Base-by-base conservation (phyloP, 37 sponge, comb jelly and placozoan genomes). In the Spongia lamella region DNA sequence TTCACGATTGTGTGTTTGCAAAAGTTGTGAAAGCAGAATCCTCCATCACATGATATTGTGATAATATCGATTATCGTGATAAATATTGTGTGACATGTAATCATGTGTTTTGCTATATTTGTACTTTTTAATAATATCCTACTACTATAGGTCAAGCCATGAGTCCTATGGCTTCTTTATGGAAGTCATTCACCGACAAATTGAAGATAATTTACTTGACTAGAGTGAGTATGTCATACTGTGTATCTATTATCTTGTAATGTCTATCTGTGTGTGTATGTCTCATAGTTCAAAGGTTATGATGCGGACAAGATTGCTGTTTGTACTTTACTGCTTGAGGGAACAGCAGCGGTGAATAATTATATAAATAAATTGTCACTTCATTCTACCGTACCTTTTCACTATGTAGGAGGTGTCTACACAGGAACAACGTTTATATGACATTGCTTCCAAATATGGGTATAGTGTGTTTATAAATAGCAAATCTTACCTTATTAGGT, bases 321-420 rank as follows among this genome's bases (percentile, higher is more conserved):
- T 14, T 88, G 89, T 67, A 96, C 97, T 0, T 49, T 96, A 40
- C 74, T 96, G 7, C 84, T 92, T 53, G 97, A 96, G 51, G 97
- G 97, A 56, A 68, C 90, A 24, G 73, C 82, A 25, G 78, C 80
- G 63, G 93, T 85, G 61, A 63, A 73, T 38, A 0, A 14, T 32
- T 72, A 21, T 19, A 25, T 25, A 9, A 20, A 7, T 13, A n/a
- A n/a, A n/a, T n/a, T n/a, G n/a, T n/a, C n/a, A n/a, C n/a, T n/a
- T n/a, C n/a, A n/a, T n/a, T n/a, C n/a, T n/a, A n/a, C n/a, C n/a
- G n/a, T n/a, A n/a, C 47, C 9, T 43, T 43, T 43, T 43, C 9
- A 43, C 47, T 43, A 43, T 43, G 14, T 40, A 94, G 94, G 91
- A 94, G 25, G 94, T 94, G 7, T 71, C 88, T 20, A 25, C 30